phyloP scores from a whole-genome alignment of 2,113 vertebrate genomes.

The Gobio gobio region DNA sequence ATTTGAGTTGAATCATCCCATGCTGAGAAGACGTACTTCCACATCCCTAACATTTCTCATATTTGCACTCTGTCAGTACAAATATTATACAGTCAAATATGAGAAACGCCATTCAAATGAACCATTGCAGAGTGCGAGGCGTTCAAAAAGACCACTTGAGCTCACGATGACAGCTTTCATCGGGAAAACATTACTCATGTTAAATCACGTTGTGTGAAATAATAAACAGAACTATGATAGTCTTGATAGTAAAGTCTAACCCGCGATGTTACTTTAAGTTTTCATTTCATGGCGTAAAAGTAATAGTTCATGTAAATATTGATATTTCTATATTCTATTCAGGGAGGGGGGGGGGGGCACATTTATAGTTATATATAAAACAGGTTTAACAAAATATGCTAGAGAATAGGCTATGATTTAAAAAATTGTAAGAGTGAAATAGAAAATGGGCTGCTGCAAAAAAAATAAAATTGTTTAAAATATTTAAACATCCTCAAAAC shows the following conservation, averaged over 20 bases:
- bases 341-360: too few relatives aligned
- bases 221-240: not conserved
- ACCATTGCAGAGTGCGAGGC: not conserved
- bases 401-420: not conserved
- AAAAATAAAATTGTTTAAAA: not conserved
- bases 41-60: slow-evolving; percentile 21
- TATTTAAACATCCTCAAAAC: not conserved
- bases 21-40: slow-evolving; percentile 39
- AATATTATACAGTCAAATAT: not conserved
- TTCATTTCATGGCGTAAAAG: not conserved
- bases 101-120: not conserved
- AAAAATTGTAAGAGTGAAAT: not conserved
- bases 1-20: slow-evolving; percentile 33
- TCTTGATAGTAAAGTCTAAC: not conserved
- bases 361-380: not conserved
- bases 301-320: slow-evolving; percentile 1
- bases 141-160: slow-evolving; percentile 13
- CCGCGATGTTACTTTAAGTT: not conserved
- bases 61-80: slow-evolving; percentile 11
- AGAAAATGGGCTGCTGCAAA: not conserved
- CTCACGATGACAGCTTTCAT: not conserved
- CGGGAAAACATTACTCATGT: not conserved
- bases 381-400: not conserved
- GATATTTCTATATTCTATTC: not conserved
- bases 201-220: not conserved